Base-by-base conservation (phyloP, 2,888 invertebrate genomes). In the Xanthia togata region DNA sequence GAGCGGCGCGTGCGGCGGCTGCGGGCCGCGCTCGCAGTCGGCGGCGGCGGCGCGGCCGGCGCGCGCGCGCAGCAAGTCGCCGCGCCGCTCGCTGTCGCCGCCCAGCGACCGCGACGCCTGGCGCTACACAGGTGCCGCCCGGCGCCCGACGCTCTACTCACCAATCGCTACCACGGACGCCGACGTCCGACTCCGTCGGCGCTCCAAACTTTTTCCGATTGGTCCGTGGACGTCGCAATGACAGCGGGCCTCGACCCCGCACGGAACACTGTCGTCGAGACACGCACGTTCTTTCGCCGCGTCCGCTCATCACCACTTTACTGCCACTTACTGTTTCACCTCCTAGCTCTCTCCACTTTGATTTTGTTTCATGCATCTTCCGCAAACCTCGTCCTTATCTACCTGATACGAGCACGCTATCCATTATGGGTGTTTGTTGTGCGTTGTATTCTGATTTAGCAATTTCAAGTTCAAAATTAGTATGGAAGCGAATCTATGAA, bases 21-120 rank as follows among this genome's bases (percentile, higher is more conserved):
- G 94, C 93, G 90, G 92, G 91, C 94, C 93, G 92, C 97, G 98
- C 87, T 98, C 98, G 91, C 98, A 98, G 95, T 98, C 98, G 77
- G 98, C 98, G 77, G 98, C 98, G 78, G 98, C 94, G 75, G 92
- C 92, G 82, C 92, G 94, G 82, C 90, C 94, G 73, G 92, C 93
- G 76, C 97, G 98, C 81, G 97, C 97, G 72, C 97, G 98, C 90
- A 98, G 98, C 94, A 98, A 98, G 96, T 98, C 98, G 89, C 98
- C 98, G 87, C 97, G 98, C 79, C 97, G 98, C 90, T 98, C 98
- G 90, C 97, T 98, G 84, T 98, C 98, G 79, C 98, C 98, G 73
- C 98, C 98, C 75, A 98, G 98, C 91, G 97, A 94, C 90, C 93
- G 94, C 88, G 95, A 97, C 91, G 96, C 96, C 88, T 96, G 97